A percentile compares a stretch with the other conserved stretches of the same genome.
Conservation (phyloP, 2,113 vertebrate species). For the Collichthys lucidus region DNA sequence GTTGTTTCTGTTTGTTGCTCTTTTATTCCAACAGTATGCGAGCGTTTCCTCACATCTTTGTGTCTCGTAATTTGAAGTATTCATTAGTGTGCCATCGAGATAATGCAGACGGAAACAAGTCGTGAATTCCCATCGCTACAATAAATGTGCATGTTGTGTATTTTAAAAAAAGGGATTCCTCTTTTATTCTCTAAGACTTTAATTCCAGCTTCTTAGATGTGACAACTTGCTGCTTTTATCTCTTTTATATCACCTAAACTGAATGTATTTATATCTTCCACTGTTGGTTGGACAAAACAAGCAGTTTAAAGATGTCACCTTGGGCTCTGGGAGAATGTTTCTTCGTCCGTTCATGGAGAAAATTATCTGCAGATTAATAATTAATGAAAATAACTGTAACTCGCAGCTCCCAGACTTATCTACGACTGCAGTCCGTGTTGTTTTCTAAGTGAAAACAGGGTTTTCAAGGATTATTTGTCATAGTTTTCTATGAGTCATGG, state of each 20-base stretch:
- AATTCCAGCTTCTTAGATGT: no score
- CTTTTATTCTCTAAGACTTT: background rate
- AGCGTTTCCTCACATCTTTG: background rate
- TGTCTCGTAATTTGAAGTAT: background rate
- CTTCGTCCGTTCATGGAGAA: background rate
- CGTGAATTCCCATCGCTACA: background rate
- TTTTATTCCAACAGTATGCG: background rate
- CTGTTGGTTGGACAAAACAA: no score
- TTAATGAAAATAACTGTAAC: background rate
- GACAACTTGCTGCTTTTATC: no score
- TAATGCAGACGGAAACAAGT: background rate
- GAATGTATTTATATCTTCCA: background rate
- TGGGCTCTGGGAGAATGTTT: background rate
- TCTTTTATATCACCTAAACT: background rate
- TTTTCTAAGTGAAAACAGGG: no score
- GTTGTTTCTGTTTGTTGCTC: constrained; percentile 12
- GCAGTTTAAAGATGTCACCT: background rate
- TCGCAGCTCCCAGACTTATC: background rate
- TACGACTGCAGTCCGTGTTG: background rate
- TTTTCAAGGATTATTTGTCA: no score
- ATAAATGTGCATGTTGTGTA: background rate
- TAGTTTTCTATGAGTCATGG: no score
- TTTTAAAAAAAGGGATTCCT: background rate
- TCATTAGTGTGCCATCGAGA: no score
- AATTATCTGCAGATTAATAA: background rate